Evolutionary conservation across 2,888 invertebrate genomes (phyloP).

Genomic region (Lithophane socia): DNA sequence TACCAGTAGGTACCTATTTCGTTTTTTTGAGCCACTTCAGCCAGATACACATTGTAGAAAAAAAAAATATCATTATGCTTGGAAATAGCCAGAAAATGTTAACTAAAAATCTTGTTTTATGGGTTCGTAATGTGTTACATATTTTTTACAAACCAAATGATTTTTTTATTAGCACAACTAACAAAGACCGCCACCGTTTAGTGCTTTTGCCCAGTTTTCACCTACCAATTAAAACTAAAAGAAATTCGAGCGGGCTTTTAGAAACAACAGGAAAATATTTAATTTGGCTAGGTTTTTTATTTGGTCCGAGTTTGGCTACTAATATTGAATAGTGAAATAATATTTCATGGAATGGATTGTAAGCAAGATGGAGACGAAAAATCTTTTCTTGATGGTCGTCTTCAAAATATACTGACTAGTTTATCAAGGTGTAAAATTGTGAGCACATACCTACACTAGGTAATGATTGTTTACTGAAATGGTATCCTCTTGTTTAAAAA

Average conservation of each 20-base stretch:
- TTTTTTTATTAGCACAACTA: neutral
- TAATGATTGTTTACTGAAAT: neutral
- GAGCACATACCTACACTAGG: conserved; percentile 48
- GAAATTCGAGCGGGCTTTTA: conserved; percentile 16
- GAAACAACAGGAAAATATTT: neutral
- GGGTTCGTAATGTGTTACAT: neutral
- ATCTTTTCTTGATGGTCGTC: conserved; percentile 68
- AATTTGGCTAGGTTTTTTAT: neutral
- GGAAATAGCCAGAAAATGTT: neutral
- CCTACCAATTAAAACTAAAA: neutral
- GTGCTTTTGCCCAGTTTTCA: neutral
- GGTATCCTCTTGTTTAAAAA: neutral
- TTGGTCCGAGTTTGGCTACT: too few species aligned
- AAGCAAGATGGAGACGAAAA: conserved; percentile 65
- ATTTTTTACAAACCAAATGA: neutral
- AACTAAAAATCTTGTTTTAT: neutral
- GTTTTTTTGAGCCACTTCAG: neutral
- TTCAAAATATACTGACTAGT: conserved; percentile 79
- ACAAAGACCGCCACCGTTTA: neutral
- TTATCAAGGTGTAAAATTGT: conserved; percentile 85
- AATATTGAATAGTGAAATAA: neutral
- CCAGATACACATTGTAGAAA: neutral
- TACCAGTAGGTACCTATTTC: too few species aligned
- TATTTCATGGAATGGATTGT: conserved; percentile 64
- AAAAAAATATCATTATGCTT: neutral